phyloP scores from a whole-genome alignment of 2,888 invertebrate species.

The Tillus elongatus region DNA sequence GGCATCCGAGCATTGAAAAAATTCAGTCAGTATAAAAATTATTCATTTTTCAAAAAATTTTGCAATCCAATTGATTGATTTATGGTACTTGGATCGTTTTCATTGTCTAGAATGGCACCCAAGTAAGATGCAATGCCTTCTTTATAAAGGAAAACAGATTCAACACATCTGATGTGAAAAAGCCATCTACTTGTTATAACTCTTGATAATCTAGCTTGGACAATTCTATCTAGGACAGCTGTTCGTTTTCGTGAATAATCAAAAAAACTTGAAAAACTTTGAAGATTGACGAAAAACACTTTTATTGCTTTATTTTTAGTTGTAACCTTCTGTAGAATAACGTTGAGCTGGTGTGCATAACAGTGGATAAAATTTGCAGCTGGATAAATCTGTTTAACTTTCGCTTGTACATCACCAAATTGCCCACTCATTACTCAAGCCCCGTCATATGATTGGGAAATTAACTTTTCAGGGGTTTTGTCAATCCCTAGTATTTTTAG shows the following conservation, averaged over 20 bases:
- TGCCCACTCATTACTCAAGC: slow-evolving; percentile 22
- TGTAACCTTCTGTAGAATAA: slow-evolving; percentile 13
- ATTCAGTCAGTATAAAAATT: slow-evolving; percentile 13
- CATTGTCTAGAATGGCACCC: slow-evolving; percentile 3
- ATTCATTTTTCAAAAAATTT: slow-evolving; percentile 8
- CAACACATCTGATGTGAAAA: slow-evolving; percentile 17
- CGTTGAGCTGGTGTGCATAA: slow-evolving; percentile 19
- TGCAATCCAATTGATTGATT: slow-evolving; percentile 9
- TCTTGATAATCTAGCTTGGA: slow-evolving; percentile 3
- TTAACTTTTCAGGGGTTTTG: slow-evolving; percentile 18
- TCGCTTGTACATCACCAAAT: slow-evolving; percentile 18
- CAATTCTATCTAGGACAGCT: slow-evolving; percentile 6
- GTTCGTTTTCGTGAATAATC: slow-evolving; percentile 5
- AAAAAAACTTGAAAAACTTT: neutral
- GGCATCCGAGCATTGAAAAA: slow-evolving; percentile 12
- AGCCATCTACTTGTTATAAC: slow-evolving; percentile 10
- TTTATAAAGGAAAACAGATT: slow-evolving; percentile 7
- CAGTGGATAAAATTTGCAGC: slow-evolving; percentile 16
- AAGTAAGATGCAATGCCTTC: slow-evolving; percentile 6
- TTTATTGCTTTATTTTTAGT: neutral
- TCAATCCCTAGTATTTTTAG: slow-evolving; percentile 8
- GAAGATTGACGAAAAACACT: neutral
- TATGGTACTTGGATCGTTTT: slow-evolving; percentile 6
- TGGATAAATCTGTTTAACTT: slow-evolving; percentile 15
- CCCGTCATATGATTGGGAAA: slow-evolving; percentile 26